phyloP scores from a whole-genome alignment of 2,888 invertebrate genomes.

The Tanypteryx hageni region DNA sequence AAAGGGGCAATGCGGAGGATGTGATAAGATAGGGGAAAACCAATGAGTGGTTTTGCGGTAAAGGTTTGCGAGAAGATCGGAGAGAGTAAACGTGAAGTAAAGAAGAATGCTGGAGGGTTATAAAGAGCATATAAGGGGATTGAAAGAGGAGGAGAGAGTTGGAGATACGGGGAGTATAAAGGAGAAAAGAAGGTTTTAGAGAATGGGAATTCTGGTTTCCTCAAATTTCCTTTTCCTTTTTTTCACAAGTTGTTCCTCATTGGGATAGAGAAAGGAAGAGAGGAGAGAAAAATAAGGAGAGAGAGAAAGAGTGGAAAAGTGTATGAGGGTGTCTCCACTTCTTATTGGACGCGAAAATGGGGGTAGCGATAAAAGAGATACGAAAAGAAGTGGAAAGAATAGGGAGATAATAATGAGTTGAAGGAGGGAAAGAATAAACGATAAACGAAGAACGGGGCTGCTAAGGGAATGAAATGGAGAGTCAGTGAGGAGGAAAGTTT shows the following conservation, averaged over 20 bases:
- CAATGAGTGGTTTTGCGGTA: background rate
- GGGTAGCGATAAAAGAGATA: background rate
- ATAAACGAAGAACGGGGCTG: no score
- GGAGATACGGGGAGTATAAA: background rate
- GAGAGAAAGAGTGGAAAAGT: no score
- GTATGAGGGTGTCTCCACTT: no score
- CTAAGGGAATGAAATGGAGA: no score
- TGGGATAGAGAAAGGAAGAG: background rate
- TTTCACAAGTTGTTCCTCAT: background rate
- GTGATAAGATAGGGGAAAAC: background rate
- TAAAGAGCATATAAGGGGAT: background rate
- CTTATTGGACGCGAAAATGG: no score
- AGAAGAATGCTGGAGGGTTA: background rate
- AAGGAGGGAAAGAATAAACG: no score
- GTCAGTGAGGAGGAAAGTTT: no score
- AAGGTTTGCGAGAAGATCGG: no score
- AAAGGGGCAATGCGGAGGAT: background rate
- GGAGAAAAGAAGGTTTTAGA: background rate
- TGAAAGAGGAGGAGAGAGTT: no score
- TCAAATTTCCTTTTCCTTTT: background rate
- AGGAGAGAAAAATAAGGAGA: background rate
- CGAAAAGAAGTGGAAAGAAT: background rate
- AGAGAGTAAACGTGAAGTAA: background rate
- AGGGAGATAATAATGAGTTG: no score
- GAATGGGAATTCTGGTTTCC: background rate